Evolutionary conservation across 2,797 vertebrate species (phyloP).

Genomic region (Threskiornis aethiopicus): DNA sequence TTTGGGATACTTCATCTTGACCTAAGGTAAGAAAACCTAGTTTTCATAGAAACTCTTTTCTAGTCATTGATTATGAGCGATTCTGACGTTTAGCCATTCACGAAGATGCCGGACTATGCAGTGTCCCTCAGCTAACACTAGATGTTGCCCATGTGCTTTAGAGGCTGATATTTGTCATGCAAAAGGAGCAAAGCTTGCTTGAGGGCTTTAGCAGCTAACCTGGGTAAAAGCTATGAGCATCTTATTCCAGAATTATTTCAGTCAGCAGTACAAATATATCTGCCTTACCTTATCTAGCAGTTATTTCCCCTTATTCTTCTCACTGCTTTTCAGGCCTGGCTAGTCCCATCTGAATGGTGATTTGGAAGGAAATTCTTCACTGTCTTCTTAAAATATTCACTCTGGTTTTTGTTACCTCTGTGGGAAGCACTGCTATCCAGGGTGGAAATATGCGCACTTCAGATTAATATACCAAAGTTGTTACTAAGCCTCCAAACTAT

Average conservation of each 20-base stretch:
- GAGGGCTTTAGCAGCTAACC: background rate
- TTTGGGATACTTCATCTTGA: background rate
- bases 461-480: background rate
- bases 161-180: background rate
- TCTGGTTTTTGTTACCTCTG: background rate
- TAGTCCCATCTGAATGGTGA: background rate
- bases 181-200: background rate
- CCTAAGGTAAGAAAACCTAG: background rate
- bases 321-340: background rate
- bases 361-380: background rate
- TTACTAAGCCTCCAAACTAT: background rate
- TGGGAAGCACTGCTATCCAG: background rate
- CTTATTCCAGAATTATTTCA: background rate
- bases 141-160: background rate
- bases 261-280: background rate
- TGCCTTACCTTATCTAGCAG: background rate
- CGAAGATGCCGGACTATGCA: rapidly evolving
- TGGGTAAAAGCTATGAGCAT: background rate
- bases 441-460: background rate
- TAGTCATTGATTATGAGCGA: background rate
- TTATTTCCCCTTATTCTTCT: background rate
- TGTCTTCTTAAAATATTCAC: background rate
- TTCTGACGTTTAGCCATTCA: background rate
- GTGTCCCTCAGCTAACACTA: background rate
- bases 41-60: background rate